A percentile compares a stretch with the other conserved stretches of the same genome.
Conservation (phyloP, 1,140 invertebrate genomes). For the Drosophila asahinai region DNA sequence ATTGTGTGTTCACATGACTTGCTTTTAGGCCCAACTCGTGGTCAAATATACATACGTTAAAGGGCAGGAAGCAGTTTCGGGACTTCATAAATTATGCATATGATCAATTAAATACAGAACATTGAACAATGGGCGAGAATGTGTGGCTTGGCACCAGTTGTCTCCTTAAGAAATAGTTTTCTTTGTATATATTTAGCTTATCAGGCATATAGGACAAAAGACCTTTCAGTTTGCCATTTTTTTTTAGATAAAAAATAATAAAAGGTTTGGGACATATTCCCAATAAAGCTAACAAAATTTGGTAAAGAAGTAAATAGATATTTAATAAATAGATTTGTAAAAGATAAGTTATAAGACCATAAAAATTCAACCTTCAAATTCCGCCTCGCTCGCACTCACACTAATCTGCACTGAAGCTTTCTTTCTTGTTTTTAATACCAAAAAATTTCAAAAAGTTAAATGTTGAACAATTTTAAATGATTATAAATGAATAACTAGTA, state of each 20-base stretch:
- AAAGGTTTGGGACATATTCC: background rate
- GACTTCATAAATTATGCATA: conserved; percentile 35
- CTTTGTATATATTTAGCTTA: background rate
- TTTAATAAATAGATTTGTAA: too few species aligned
- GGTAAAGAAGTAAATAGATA: too few species aligned
- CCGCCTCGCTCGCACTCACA: too few species aligned
- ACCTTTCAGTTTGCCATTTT: background rate
- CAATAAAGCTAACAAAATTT: background rate
- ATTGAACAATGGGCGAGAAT: conserved; percentile 21
- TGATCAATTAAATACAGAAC: conserved; percentile 48
- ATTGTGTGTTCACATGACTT: conserved; percentile 31
- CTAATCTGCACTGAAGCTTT: too few species aligned
- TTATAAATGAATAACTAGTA: too few species aligned
- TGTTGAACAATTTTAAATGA: too few species aligned
- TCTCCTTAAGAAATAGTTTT: background rate
- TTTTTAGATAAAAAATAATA: background rate
- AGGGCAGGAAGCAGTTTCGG: background rate
- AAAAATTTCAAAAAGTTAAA: too few species aligned
- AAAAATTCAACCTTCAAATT: too few species aligned
- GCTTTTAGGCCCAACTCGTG: conserved; percentile 8
- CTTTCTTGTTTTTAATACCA: too few species aligned
- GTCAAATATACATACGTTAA: conserved; percentile 8
- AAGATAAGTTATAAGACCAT: too few species aligned
- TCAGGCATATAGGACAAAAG: background rate
- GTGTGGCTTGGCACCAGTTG: conserved; percentile 10